A percentile compares a stretch with the other conserved stretches of the same genome.
phyloP scores from a whole-genome alignment of 2,113 vertebrate genomes.

The Semicossyphus pulcher region DNA sequence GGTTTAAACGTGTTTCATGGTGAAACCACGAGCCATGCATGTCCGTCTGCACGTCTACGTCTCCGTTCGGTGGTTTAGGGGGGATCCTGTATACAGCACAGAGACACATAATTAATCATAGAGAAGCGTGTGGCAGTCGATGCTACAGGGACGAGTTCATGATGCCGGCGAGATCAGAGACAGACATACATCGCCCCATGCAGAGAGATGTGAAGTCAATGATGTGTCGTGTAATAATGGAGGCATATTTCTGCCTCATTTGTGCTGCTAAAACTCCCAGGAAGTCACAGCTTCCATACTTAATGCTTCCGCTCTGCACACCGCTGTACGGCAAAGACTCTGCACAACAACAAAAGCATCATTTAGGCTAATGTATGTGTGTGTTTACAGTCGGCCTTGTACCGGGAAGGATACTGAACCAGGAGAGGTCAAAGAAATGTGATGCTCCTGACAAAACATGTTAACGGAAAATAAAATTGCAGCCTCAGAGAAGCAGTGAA shows the following conservation, averaged over 20 bases:
- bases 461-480: conserved; percentile 19
- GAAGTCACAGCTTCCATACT: conserved; percentile 42
- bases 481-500: conserved; percentile 26
- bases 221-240: conserved; percentile 62
- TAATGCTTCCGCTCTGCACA: conserved; percentile 34
- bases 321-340: conserved; percentile 1
- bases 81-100: background rate
- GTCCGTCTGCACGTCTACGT: conserved; percentile 20
- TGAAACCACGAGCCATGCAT: background rate
- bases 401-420: background rate
- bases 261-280: conserved; percentile 47
- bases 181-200: conserved; percentile 39
- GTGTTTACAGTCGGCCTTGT: background rate
- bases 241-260: conserved; percentile 71
- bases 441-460: conserved; percentile 12
- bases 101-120: conserved; percentile 29
- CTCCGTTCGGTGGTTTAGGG: background rate
- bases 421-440: conserved; percentile 40
- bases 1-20: background rate
- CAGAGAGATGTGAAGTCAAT: conserved; percentile 63
- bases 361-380: background rate
- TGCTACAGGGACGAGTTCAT: conserved; percentile 13
- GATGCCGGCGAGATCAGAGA: conserved; percentile 31
- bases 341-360: background rate
- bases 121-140: conserved; percentile 18